A percentile compares a stretch with the other conserved stretches of the same genome.
phyloP scores from a whole-genome alignment of 2,888 invertebrate genomes.

The Agrochola litura region DNA sequence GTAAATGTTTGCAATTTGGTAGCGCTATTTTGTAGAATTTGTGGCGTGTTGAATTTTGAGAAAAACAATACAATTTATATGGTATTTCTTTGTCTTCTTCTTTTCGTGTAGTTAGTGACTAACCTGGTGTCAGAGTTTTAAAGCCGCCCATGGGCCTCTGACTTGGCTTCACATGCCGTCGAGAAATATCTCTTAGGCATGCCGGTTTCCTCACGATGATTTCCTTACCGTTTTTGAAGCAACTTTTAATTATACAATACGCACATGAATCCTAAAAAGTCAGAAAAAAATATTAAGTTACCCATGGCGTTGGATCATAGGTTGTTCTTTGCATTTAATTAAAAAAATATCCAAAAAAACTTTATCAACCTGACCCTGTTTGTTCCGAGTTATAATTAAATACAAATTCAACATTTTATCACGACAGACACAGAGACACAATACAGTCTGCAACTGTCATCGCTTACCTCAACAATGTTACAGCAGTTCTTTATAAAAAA shows the following conservation, averaged over 20 bases:
- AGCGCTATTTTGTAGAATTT: background rate
- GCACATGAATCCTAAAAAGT: too few species aligned
- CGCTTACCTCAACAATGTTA: background rate
- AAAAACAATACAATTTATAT: background rate
- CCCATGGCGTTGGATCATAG: background rate
- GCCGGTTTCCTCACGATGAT: too few species aligned
- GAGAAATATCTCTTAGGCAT: too few species aligned
- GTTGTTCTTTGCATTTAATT: background rate
- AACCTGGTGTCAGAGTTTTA: too few species aligned
- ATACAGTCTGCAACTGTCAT: constrained; percentile 18
- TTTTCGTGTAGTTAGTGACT: too few species aligned
- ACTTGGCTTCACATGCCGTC: too few species aligned
- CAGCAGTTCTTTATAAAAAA: constrained; percentile 51
- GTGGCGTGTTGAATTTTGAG: background rate
- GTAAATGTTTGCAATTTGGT: background rate
- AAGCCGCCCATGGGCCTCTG: too few species aligned
- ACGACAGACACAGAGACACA: background rate
- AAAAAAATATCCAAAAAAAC: background rate
- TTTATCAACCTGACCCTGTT: background rate
- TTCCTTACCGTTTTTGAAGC: too few species aligned
- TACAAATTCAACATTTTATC: background rate
- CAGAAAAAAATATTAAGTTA: background rate
- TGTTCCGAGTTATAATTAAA: background rate
- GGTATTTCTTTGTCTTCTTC: background rate
- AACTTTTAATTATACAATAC: too few species aligned